Base-by-base conservation (phyloP, 2,113 vertebrate species). In the Oenanthe melanoleuca region DNA sequence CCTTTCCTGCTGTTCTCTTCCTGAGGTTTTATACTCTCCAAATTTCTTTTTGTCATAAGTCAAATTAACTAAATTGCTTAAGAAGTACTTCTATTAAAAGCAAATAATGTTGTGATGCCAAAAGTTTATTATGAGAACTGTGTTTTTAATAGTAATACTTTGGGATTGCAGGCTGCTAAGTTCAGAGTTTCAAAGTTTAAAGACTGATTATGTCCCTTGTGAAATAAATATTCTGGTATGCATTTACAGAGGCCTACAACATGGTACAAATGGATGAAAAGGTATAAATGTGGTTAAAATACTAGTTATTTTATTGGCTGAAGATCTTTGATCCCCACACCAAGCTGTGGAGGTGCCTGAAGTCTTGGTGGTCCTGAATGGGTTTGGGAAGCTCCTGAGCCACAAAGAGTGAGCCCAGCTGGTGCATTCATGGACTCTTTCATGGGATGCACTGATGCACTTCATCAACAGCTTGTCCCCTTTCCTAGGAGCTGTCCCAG, bases 1-100 rank as follows among this genome's bases (percentile, higher is more conserved):
- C 82, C 64, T 95, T 91, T 93, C 91, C 92, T 94, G 95, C 96
- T 96, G 94, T 81, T 93, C 56, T 60, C 79, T 93, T 89, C 82
- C 92, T 80, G 75, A 94, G 92, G 67, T 64, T 91, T 91, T 49
- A 26, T 20, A 31, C 92, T 96, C 96, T 96, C 71, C 70, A 85
- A 55, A 93, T 93, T 87, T 78, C 77, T 94, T 81, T 94, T 78
- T 89, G 71, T 91, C 22, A 45, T 79, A 91, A 94, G 89, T 67
- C 66, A 96, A 95, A 96, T 96, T 95, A 96, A 37, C 70, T 64
- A 75, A 95, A 96, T 95, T 96, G 84, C 95, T 72, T 49, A 86
- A 95, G 93, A 91, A 95, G 95, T 75, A 42, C 84, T 82, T 85
- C 92, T 83, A 88, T 95, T 92, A 89, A 89, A 93, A 89, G 44